phyloP scores from a whole-genome alignment of 1,140 invertebrate genomes.

The Holcopasites calliopsidis region DNA sequence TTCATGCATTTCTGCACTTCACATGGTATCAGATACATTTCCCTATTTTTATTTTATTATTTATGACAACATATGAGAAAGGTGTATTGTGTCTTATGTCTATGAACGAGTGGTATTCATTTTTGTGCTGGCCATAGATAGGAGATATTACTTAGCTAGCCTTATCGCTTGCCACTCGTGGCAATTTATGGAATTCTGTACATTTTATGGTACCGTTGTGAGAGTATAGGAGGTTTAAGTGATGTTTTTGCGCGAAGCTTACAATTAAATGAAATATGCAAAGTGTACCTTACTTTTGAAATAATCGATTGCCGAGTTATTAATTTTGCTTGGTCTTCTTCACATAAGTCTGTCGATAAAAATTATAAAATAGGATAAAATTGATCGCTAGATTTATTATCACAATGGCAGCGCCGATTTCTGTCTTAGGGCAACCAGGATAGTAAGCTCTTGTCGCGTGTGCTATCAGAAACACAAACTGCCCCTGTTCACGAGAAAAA shows the following conservation, averaged over 20 bases:
- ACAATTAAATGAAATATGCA: no score
- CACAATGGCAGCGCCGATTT: neutral
- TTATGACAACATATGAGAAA: no score
- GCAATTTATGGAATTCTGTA: slow-evolving; percentile 23
- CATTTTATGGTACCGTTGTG: neutral
- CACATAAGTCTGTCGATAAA: slow-evolving; percentile 20
- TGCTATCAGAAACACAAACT: slow-evolving; percentile 15
- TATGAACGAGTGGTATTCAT: neutral
- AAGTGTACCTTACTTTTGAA: no score
- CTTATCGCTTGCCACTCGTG: slow-evolving; percentile 30
- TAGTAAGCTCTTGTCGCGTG: neutral
- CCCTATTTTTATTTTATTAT: no score
- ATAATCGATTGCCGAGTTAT: neutral
- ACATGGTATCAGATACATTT: no score
- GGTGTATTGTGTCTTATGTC: neutral
- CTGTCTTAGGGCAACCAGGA: neutral
- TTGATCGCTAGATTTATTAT: slow-evolving; percentile 20
- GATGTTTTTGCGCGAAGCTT: slow-evolving; percentile 1
- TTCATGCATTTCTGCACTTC: no score
- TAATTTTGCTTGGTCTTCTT: neutral
- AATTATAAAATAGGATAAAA: slow-evolving; percentile 33
- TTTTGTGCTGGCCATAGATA: slow-evolving; percentile 10
- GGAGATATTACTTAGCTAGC: slow-evolving; percentile 42
- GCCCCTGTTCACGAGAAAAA: slow-evolving; percentile 21
- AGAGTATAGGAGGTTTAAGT: neutral